phyloP scores from a whole-genome alignment of 2,797 vertebrate genomes.

The Phrynocephalus vlangalii region DNA sequence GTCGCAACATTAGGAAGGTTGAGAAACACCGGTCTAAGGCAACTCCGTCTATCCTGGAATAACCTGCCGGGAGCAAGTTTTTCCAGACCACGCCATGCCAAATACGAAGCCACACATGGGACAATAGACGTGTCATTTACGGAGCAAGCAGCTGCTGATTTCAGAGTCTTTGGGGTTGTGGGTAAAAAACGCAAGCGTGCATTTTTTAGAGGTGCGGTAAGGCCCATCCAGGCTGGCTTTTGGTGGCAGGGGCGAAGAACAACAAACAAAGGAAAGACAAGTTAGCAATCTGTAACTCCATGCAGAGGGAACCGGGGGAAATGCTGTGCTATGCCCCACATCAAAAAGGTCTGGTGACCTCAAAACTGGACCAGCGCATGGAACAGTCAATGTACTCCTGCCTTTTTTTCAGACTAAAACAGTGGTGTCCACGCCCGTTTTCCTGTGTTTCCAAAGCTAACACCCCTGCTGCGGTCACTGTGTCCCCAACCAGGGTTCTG shows the following conservation, averaged over 20 bases:
- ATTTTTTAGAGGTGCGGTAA: not conserved
- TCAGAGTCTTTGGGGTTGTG: constrained; percentile 39
- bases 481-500: too few relatives aligned
- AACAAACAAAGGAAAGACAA: not conserved
- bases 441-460: not conserved
- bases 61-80: not conserved
- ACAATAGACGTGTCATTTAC: constrained; percentile 27
- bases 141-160: constrained; percentile 44
- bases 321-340: too few relatives aligned
- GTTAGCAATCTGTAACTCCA: not conserved
- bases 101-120: constrained; percentile 3
- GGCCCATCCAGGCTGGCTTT: not conserved
- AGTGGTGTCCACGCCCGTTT: too few relatives aligned
- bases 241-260: not conserved
- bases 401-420: not conserved
- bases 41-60: constrained; percentile 7
- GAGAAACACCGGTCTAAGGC: not conserved
- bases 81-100: constrained; percentile 13
- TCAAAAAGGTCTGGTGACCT: too few relatives aligned
- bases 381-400: not conserved
- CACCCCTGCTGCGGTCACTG: too few relatives aligned
- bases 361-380: too few relatives aligned
- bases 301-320: too few relatives aligned
- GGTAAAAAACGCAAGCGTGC: not conserved
- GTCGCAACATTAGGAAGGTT: too few relatives aligned